Evolutionary conservation across 2,797 vertebrate species (phyloP).

Genomic region (Tinamus major): DNA sequence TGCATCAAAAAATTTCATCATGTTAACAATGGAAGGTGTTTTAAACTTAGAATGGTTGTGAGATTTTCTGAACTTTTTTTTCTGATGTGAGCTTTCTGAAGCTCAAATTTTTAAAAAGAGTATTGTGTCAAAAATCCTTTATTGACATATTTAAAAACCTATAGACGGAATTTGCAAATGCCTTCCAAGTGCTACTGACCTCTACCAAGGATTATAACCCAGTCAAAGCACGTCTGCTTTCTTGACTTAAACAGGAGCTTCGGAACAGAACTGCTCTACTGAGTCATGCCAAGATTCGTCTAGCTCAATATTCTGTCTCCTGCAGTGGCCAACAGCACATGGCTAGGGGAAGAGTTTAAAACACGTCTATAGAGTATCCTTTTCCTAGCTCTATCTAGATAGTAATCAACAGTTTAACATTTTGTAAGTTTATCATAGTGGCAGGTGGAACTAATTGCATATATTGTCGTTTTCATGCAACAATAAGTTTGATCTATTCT

Average conservation of each 20-base stretch:
- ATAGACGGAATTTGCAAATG: background rate
- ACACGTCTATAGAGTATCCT: background rate
- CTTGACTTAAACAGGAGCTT: background rate
- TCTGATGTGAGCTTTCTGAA: background rate
- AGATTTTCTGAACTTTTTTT: background rate
- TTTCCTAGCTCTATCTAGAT: background rate
- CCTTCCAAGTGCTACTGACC: background rate
- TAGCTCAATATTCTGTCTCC: background rate
- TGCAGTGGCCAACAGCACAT: background rate
- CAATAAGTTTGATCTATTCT: background rate
- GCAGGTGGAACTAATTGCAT: background rate
- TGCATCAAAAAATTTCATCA: background rate
- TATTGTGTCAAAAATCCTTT: background rate
- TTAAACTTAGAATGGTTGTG: background rate
- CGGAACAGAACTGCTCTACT: background rate
- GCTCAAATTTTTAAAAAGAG: background rate
- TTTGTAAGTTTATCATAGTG: background rate
- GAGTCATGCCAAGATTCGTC: background rate
- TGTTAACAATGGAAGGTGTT: background rate
- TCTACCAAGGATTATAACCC: background rate
- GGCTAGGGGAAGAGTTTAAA: background rate
- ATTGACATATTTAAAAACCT: background rate
- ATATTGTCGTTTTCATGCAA: background rate
- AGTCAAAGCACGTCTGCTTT: background rate
- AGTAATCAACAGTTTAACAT: background rate